A percentile compares a stretch with the other conserved stretches of the same genome.
These are phyloP conservation scores for Urocyon cinereoargenteus DNA, from an alignment of 2,797 vertebrate genomes.

Conservation along the genomic window DNA sequence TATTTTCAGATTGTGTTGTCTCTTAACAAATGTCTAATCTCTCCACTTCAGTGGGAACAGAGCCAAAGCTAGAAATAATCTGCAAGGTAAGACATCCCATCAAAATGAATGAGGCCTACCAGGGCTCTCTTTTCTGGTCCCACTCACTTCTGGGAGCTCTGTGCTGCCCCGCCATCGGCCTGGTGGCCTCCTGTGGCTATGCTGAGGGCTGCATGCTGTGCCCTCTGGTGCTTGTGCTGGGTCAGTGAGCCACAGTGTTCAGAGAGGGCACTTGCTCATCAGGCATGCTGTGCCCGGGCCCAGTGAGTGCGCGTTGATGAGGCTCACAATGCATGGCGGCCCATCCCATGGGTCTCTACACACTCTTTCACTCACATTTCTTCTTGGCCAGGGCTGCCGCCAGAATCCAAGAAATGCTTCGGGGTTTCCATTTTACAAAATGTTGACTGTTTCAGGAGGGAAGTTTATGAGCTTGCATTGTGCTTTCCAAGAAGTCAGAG, in stretches of 20 bases:
- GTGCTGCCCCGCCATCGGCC: rapidly evolving
- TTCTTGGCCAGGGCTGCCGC: not conserved
- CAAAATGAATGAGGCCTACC: not conserved
- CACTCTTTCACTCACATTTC: not conserved
- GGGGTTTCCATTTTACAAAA: not conserved
- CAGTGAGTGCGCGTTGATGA: too few species aligned
- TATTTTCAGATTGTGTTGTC: slow-evolving; percentile 13
- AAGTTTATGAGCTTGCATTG: not conserved
- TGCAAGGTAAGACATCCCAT: not conserved
- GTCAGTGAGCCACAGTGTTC: not conserved
- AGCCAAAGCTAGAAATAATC: not conserved
- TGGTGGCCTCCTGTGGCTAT: rapidly evolving
- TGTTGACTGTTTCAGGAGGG: not conserved
- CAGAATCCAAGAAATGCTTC: not conserved
- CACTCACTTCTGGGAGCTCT: rapidly evolving
- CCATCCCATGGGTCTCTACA: not conserved
- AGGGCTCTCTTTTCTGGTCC: not conserved
- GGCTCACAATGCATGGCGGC: too few species aligned
- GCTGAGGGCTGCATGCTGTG: rapidly evolving
- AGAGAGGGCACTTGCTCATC: too few species aligned
- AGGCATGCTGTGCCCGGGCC: too few species aligned
- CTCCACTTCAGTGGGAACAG: not conserved
- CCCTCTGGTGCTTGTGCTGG: not conserved
- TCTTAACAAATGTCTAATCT: slow-evolving; percentile 36
- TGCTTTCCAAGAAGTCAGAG: not conserved